Base-by-base conservation (phyloP, 2,888 invertebrate species). In the Erebia palarica region DNA sequence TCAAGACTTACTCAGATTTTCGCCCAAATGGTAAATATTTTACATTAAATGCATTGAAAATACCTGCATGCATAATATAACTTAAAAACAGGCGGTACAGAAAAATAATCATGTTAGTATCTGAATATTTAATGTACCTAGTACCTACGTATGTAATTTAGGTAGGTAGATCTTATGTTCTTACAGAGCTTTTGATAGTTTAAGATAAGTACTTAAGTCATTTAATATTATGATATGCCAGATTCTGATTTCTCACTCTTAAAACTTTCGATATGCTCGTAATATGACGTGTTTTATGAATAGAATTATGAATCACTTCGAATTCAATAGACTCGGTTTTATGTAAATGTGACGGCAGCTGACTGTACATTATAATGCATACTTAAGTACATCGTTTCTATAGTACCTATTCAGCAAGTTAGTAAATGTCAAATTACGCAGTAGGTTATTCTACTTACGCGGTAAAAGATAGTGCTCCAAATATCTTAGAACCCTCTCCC, bases 21-120 rank as follows among this genome's bases (percentile, higher is more conserved):
- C 92, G 93, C 87, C 91, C 92, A 85, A 92, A 92, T 92, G 93
- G 93, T 93, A 92, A 90, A 82, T 86, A 84, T 82, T 76, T 59
- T 66, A 73, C 69, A 69, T 63, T 65, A 13, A 1, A 21, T 27
- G 42, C 42, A 16, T 16, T 16, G n/a, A 4, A 65, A 57, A 57
- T 49, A 21, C 47, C 18, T 47, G 47, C 47, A 47, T 47, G 13
- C 47, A 13, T 47, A 47, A 44, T 1, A n/a, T n/a, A 27, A 27
- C 2, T 11, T 47, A 13, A 13, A 47, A 47, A 47, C 7, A 36
- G 36, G 36, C 36, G 36, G 36, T 36, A 27, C 27, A 2, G 2
- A 27, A 27, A 3, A 7, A 36, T 36, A 36, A 36, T 36, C 36
- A 36, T 7, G 7, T 7, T 36, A 36, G 36, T 36, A 7, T 36